Conservation (phyloP, 2,113 vertebrate species). For the Nerophis lumbriciformis region DNA sequence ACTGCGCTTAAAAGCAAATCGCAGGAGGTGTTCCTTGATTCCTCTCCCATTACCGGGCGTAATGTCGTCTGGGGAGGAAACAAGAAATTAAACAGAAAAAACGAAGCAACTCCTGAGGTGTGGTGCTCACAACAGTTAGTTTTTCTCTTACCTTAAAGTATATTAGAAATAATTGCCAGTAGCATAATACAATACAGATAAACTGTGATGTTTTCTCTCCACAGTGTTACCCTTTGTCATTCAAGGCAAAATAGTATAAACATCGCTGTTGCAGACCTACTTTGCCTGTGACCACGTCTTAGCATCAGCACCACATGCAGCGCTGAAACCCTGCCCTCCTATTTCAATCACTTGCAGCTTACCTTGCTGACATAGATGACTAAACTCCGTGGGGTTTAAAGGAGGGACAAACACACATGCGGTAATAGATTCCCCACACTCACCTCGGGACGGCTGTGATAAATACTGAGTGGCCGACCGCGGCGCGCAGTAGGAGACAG, state of each 20-base stretch:
- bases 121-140: too few relatives aligned
- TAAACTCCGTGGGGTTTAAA: constrained; percentile 22
- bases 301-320: constrained; percentile 8
- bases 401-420: constrained; percentile 22
- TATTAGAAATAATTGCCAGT: neutral
- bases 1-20: too few relatives aligned
- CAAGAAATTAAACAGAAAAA: too few relatives aligned
- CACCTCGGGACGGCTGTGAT: constrained; percentile 15
- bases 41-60: too few relatives aligned
- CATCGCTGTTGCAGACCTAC: constrained; percentile 2
- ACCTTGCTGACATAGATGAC: constrained; percentile 23
- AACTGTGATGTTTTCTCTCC: neutral
- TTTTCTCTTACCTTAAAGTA: too few relatives aligned
- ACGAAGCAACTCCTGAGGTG: too few relatives aligned
- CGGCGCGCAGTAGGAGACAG: constrained; percentile 15
- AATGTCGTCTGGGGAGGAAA: too few relatives aligned
- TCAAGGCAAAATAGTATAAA: constrained; percentile 18
- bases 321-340: constrained; percentile 21
- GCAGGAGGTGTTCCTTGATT: too few relatives aligned
- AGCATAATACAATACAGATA: neutral
- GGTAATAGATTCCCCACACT: constrained; percentile 27
- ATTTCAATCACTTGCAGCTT: constrained; percentile 23
- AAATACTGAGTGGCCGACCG: constrained; percentile 19
- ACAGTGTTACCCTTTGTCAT: constrained; percentile 12
- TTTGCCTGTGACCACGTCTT: constrained; percentile 21